These are phyloP conservation scores for Leptodactylus fuscus DNA, from an alignment of 2,113 vertebrate species.

Conservation along the genomic window DNA sequence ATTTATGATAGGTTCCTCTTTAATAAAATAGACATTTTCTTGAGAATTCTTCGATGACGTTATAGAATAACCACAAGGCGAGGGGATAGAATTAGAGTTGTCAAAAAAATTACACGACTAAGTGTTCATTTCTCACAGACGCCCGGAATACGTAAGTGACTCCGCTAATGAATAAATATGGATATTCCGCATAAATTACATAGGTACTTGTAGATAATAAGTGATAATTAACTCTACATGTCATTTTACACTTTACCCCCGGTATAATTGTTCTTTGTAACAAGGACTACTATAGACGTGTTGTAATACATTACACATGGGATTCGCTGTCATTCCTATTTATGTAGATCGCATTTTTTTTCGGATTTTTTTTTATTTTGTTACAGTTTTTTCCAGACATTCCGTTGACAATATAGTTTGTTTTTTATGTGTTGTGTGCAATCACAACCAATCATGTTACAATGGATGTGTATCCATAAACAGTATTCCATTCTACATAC, in stretches of 20 bases:
- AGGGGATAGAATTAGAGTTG: neutral
- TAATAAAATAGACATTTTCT: neutral
- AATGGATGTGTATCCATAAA: too few species aligned
- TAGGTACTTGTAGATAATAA: conserved; percentile 56
- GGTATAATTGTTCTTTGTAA: conserved; percentile 56
- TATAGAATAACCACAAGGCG: neutral
- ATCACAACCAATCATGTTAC: too few species aligned
- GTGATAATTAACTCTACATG: conserved; percentile 46
- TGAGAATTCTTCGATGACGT: neutral
- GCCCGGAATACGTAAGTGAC: neutral
- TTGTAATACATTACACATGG: neutral
- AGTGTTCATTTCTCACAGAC: neutral
- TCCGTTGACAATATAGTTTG: too few species aligned
- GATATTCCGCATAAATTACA: conserved; percentile 70
- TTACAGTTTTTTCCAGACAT: too few species aligned
- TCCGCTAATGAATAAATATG: conserved; percentile 69
- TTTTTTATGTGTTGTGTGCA: too few species aligned
- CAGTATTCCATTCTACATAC: too few species aligned
- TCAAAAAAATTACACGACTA: neutral
- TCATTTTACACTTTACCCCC: conserved; percentile 62
- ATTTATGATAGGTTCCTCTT: conserved; percentile 15
- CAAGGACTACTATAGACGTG: neutral
- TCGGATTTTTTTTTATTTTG: too few species aligned
- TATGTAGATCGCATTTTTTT: too few species aligned
- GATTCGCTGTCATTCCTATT: neutral